These are phyloP conservation scores for Trididemnum clinides DNA, from an alignment of 23 tunicate species.

Conservation along the genomic window DNA sequence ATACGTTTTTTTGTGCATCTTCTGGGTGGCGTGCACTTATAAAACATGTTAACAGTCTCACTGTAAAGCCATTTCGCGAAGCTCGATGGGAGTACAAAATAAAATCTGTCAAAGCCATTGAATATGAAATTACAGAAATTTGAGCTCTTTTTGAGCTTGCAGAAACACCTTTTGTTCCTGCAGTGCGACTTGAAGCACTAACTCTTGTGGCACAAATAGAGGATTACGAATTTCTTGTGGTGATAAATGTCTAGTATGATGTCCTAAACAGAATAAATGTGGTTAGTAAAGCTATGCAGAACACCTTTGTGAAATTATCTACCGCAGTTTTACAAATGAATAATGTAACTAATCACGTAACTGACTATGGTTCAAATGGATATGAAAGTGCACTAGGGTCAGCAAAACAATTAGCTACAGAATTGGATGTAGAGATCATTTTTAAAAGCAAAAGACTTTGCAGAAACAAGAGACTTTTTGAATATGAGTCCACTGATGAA, in stretches of 20 bases:
- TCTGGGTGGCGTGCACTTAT: neutral
- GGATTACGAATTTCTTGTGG: neutral
- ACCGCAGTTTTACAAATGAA: neutral
- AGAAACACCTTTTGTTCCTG: neutral
- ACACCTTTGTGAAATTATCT: neutral
- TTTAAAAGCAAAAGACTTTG: neutral
- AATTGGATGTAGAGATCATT: neutral
- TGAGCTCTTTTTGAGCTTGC: neutral
- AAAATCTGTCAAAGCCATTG: neutral
- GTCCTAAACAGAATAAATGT: neutral
- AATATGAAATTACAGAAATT: neutral
- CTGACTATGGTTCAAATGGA: neutral
- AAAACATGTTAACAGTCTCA: neutral
- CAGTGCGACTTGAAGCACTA: neutral
- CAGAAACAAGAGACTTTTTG: neutral
- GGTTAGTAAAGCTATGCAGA: neutral
- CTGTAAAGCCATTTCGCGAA: neutral
- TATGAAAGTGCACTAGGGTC: neutral
- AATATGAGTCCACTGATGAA: too few species aligned
- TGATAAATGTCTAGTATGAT: neutral
- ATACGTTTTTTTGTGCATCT: neutral
- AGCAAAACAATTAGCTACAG: neutral
- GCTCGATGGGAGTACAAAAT: neutral
- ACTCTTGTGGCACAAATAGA: neutral
- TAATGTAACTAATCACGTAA: too few species aligned